phyloP scores from a whole-genome alignment of 1,140 invertebrate species.

The Drosophila mojavensis region DNA sequence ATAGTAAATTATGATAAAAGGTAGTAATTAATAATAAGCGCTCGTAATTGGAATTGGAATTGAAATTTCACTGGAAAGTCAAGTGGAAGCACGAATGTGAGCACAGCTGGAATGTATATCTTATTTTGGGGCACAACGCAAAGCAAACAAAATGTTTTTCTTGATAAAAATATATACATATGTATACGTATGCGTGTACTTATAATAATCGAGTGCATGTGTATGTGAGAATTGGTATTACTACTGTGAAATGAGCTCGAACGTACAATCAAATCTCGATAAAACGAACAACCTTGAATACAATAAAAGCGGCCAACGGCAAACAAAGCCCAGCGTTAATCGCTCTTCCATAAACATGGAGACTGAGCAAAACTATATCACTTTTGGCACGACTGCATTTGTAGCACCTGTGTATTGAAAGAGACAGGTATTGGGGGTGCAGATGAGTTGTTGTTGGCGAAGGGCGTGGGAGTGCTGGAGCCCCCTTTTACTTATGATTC shows the following conservation, averaged over 20 bases:
- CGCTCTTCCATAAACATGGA: conserved; percentile 41
- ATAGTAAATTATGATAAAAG: conserved; percentile 22
- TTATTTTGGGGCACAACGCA: conserved; percentile 45
- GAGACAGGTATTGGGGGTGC: conserved; percentile 28
- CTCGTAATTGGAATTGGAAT: conserved; percentile 17
- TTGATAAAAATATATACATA: conserved; percentile 57
- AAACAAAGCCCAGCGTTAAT: conserved; percentile 45
- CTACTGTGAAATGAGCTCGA: conserved; percentile 5
- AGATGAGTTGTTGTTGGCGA: conserved; percentile 30
- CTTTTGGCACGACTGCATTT: conserved; percentile 43
- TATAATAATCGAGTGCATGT: conserved; percentile 13
- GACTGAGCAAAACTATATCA: conserved; percentile 45
- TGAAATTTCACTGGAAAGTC: conserved; percentile 59
- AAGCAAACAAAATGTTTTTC: conserved; percentile 60
- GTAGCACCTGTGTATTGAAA: conserved; percentile 52
- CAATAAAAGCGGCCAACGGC: conserved; percentile 50
- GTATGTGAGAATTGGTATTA: conserved; percentile 1
- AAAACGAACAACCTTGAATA: conserved; percentile 65
- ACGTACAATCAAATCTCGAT: conserved; percentile 41
- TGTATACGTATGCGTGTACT: conserved; percentile 32
- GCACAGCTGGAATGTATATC: conserved; percentile 58
- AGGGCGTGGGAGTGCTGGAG: conserved; percentile 59
- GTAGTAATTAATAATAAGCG: conserved; percentile 61
- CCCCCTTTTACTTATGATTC: conserved; percentile 10
- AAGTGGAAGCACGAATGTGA: conserved; percentile 42